Conservation (phyloP, 2,113 vertebrate species). For the Rhea americana region DNA sequence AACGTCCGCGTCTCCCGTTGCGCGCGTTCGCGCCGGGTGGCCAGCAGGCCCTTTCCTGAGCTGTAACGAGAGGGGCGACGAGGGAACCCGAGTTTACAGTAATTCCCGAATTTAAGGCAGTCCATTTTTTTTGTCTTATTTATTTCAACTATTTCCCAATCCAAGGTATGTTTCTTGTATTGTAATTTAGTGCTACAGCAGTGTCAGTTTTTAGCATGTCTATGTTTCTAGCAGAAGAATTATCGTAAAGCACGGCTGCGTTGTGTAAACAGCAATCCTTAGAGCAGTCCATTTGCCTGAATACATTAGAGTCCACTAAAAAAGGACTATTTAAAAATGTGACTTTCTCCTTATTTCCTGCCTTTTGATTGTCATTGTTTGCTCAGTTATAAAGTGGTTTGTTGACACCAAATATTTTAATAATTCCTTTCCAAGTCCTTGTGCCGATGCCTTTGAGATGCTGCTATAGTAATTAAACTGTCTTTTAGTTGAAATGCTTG, state of each 20-base stretch:
- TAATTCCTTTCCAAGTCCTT: constrained; percentile 81
- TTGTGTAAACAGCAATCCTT: constrained; percentile 48
- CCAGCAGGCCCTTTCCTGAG: not conserved
- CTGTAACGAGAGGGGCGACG: not conserved
- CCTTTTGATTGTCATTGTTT: constrained; percentile 74
- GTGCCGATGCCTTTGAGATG: constrained; percentile 81
- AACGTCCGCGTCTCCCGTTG: not conserved
- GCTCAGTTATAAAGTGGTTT: constrained; percentile 75
- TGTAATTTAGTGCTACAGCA: constrained; percentile 25
- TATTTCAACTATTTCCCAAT: constrained; percentile 28
- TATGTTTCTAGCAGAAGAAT: constrained; percentile 47
- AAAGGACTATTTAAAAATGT: constrained; percentile 60
- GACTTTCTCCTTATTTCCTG: constrained; percentile 71
- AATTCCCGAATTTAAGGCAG: constrained; percentile 14
- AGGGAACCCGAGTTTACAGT: not conserved
- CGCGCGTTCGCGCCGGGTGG: not conserved
- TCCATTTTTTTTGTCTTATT: constrained; percentile 32
- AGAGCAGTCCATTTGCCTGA: constrained; percentile 61
- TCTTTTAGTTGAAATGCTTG: constrained; percentile 86
- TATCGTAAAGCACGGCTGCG: not conserved
- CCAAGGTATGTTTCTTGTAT: constrained; percentile 3
- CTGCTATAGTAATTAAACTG: constrained; percentile 91
- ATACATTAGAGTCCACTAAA: constrained; percentile 66
- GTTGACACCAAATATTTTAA: constrained; percentile 83
- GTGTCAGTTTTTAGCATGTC: constrained; percentile 14